Evolutionary conservation across 2,113 vertebrate genomes (phyloP), one percentile per base, ranked within the genome.

Genomic region (Holacanthus passer): DNA sequence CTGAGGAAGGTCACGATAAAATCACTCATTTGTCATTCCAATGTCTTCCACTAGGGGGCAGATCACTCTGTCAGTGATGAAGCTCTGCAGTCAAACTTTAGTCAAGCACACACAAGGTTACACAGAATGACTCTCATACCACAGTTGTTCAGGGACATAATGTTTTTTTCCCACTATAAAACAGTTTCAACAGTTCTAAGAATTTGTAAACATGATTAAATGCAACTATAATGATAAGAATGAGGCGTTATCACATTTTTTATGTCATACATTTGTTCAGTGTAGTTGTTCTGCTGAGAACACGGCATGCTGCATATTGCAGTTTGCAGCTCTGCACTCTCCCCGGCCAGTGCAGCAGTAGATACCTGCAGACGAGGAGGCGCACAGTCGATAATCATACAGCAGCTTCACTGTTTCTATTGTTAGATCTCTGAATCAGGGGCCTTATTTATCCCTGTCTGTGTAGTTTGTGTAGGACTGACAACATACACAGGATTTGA

Each of bases 71-170:
- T 87, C 77, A 50, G 39, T 84, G 82, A 87, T 66, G n/a, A 65
- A 79, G 59, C 86, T 83, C 89, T 91, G 88, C 90, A 92, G 84
- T 90, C 77, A 84, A 88, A 82, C 77, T 73, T 77, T 37, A 83
- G 69, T 64, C 13, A 13, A 82, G 63, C 72, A 72, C 81, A 73
- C 22, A 58, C 70, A 79, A 77, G 84, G 77, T 89, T 88, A 87
- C 82, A 74, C 69, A 59, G 62, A 79, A 70, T 6, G n/a, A 77
- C 70, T 56, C 32, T 12, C 11, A 45, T 41, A 22, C 32, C 24
- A 67, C 59, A 65, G 16, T 60, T 50, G 76, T 48, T 77, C 12
- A 60, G 13, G 31, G 10, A 7, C 14, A 37, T 6, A 32, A 45
- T 35, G 11, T 16, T 47, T 69, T 66, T 24, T 27, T 52, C 13